Percentiles rank a stretch among this genome's conserved stretches.
Conservation (phyloP, 2,888 invertebrate genomes). For the Chrysina gloriosa region DNA sequence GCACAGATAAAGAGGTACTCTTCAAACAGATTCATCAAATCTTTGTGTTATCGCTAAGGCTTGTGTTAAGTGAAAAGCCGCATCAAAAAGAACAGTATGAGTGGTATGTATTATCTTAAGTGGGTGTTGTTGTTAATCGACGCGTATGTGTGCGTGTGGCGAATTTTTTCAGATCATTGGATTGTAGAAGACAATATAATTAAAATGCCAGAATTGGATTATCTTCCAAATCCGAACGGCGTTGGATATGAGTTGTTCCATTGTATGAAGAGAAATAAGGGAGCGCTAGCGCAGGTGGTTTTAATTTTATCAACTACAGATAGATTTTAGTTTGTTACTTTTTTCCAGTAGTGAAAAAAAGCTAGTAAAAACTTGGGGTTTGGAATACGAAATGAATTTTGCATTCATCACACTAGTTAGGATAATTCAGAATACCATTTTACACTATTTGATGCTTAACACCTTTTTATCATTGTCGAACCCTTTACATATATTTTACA, state of each 20-base stretch:
- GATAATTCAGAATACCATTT: no score
- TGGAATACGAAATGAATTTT: no score
- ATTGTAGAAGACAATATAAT: constrained; percentile 45
- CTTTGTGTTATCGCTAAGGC: no score
- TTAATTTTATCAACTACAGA: not conserved
- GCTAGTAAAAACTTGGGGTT: no score
- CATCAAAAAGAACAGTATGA: not conserved
- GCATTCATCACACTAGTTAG: no score
- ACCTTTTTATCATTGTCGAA: no score
- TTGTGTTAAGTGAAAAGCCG: not conserved
- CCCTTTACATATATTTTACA: no score
- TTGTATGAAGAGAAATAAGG: constrained; percentile 53
- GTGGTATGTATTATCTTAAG: not conserved
- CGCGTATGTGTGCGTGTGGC: not conserved
- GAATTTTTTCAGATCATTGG: not conserved
- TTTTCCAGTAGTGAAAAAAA: no score
- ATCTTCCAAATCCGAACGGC: constrained; percentile 53
- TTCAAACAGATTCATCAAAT: no score
- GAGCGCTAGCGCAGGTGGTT: constrained; percentile 56
- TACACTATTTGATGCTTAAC: no score
- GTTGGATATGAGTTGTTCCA: constrained; percentile 56
- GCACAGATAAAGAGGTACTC: not conserved
- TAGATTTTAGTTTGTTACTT: no score
- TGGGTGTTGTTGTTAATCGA: not conserved
- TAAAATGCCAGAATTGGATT: constrained; percentile 46